Evolutionary conservation across 1,140 invertebrate genomes (phyloP).

Genomic region (Dreissena rostriformis): DNA sequence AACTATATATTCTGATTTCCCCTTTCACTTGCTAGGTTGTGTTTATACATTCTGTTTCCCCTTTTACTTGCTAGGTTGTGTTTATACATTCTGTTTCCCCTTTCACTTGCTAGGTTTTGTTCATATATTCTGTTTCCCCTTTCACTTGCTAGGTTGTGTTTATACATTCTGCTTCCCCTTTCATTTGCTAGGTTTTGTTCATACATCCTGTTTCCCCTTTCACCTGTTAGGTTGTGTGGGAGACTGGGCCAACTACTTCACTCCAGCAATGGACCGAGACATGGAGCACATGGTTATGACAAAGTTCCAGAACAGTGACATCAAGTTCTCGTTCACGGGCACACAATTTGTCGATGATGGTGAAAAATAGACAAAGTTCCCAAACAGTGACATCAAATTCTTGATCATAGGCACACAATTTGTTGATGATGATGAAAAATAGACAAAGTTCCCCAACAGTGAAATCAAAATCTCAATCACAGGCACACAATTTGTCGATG

Average conservation of each 20-base stretch:
- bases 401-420: no score
- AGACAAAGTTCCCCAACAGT: no score
- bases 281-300: constrained; percentile 63
- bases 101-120: background rate
- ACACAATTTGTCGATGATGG: constrained; percentile 1
- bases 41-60: no score
- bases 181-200: background rate
- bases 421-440: no score
- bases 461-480: no score
- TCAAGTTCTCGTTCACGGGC: constrained; percentile 58
- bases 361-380: no score
- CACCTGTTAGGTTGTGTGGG: constrained; percentile 68
- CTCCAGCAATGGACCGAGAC: constrained; percentile 59
- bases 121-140: background rate
- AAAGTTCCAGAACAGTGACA: constrained; percentile 59
- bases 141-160: background rate
- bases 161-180: background rate
- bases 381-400: no score
- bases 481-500: no score
- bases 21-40: no score
- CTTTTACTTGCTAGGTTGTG: background rate
- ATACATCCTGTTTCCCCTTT: background rate
- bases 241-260: constrained; percentile 69
- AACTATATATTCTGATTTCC: no score
- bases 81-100: background rate